A percentile compares a stretch with the other conserved stretches of the same genome.
Conservation (phyloP, 1,140 invertebrate genomes). For the Caenorhabditis briggsae region DNA sequence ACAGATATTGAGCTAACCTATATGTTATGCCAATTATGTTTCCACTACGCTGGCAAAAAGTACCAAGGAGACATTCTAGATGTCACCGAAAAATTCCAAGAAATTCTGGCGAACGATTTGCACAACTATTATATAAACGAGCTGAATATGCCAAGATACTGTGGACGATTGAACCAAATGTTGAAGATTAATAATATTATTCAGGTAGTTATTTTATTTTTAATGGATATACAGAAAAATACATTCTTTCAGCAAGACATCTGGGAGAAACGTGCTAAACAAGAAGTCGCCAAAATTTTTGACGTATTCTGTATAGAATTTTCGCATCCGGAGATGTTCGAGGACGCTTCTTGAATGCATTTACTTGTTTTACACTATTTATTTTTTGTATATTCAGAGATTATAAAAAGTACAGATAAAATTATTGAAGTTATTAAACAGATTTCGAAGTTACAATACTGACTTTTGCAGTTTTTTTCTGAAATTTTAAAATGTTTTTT, state of each 20-base stretch:
- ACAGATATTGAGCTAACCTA: conserved; percentile 49
- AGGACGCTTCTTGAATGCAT: not conserved
- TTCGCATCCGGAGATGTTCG: conserved; percentile 35
- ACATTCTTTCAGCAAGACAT: conserved; percentile 33
- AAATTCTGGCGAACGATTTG: conserved; percentile 30
- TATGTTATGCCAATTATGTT: conserved; percentile 51
- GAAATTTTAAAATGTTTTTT: too few species aligned
- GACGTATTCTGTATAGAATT: conserved; percentile 20
- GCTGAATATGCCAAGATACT: conserved; percentile 25
- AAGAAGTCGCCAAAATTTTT: not conserved
- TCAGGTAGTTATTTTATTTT: not conserved
- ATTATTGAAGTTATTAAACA: too few species aligned
- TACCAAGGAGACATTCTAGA: conserved; percentile 2
- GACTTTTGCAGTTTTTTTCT: too few species aligned
- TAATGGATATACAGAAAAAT: not conserved
- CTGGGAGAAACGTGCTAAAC: conserved; percentile 25
- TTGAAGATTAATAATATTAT: conserved; percentile 31
- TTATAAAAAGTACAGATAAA: too few species aligned
- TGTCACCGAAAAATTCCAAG: conserved; percentile 18
- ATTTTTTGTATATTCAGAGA: conserved; percentile 10
- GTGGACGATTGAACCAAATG: conserved; percentile 12
- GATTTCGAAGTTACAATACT: too few species aligned
- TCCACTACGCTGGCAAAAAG: conserved; percentile 43
- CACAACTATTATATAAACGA: conserved; percentile 48
- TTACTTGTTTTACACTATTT: too few species aligned